phyloP scores from a whole-genome alignment of 2,888 invertebrate genomes.

The Caenorhabditis doughertyi region DNA sequence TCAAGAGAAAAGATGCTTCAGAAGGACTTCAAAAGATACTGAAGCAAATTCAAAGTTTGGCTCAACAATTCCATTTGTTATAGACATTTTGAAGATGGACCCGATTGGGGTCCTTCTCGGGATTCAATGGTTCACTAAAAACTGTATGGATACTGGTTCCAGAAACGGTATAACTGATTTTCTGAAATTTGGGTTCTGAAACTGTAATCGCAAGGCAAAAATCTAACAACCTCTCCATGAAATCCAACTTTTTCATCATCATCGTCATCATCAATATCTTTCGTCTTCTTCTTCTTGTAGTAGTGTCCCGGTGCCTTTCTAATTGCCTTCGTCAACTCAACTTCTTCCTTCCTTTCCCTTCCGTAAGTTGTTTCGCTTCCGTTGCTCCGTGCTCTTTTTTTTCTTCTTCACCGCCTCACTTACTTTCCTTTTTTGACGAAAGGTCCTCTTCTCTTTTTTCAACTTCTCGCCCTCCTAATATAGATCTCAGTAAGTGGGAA shows the following conservation, averaged over 20 bases:
- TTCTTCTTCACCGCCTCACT: slow-evolving; percentile 36
- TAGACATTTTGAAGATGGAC: no score
- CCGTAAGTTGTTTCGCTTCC: slow-evolving; percentile 49
- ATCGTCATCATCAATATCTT: slow-evolving; percentile 22
- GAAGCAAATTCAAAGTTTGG: no score
- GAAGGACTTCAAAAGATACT: background rate
- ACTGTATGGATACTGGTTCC: no score
- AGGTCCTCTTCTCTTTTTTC: slow-evolving; percentile 32
- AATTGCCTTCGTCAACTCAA: slow-evolving; percentile 54
- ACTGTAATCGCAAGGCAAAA: no score
- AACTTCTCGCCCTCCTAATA: slow-evolving; percentile 49
- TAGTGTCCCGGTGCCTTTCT: slow-evolving; percentile 25
- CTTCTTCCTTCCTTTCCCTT: slow-evolving; percentile 26
- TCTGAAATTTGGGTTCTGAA: no score
- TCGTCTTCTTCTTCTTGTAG: background rate
- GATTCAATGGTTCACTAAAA: no score
- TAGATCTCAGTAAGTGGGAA: slow-evolving; percentile 30
- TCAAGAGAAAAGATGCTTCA: background rate
- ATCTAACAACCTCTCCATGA: background rate
- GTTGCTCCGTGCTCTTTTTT: slow-evolving; percentile 39
- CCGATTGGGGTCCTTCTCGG: no score
- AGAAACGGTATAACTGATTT: no score
- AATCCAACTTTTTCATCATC: background rate
- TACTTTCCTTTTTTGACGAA: slow-evolving; percentile 43
- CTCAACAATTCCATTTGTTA: no score